Base-by-base conservation (phyloP, 2,888 invertebrate genomes). In the Onthophagus sagittarius region DNA sequence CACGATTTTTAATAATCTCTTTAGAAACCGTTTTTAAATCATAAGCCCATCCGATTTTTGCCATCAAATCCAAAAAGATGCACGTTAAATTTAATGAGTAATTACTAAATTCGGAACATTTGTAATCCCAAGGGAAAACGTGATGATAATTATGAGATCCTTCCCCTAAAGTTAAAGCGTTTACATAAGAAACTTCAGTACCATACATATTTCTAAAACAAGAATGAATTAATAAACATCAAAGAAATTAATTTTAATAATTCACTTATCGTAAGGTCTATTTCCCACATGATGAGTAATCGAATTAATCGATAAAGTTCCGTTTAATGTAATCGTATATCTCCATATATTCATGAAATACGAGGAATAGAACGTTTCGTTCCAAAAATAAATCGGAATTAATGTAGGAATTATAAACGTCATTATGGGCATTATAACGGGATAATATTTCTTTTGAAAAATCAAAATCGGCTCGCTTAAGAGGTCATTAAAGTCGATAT, bases 101-200 rank as follows among this genome's bases (percentile, higher is more conserved):
- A 81, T 90, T 90, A 15, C 94, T 94, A 62, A 93, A 88, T 82
- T 95, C 95, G 13, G 93, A 91, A 2, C 94, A 92, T 81, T 93
- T 92, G 88, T 95, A 95, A 82, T 95, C 94, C 90, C 93, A 93
- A 4, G 95, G 94, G 87, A 94, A 95, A 0, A 89, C 88, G 86
- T 95, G 95, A 82, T 95, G 95, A 84, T 94, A 95, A 84, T 95
- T 95, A 85, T 95, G 95, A 91, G 92, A 95, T 0, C 95, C 95
- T 83, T 94, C 93, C 0, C 93, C 94, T 72, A 92, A 84, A 0
- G 92, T 90, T 77, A 91, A 86, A 0, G 93, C 76, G 0, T 93
- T 87, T 0, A 94, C 94, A 0, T 88, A 85, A 32, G 88, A 84
- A 81, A 93, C 94, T 82, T 95, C 90, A 0, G 91, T 85, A 0